Percentiles rank a stretch among this genome's conserved stretches.
phyloP scores from a whole-genome alignment of 2,797 vertebrate genomes.

The Limosa lapponica region DNA sequence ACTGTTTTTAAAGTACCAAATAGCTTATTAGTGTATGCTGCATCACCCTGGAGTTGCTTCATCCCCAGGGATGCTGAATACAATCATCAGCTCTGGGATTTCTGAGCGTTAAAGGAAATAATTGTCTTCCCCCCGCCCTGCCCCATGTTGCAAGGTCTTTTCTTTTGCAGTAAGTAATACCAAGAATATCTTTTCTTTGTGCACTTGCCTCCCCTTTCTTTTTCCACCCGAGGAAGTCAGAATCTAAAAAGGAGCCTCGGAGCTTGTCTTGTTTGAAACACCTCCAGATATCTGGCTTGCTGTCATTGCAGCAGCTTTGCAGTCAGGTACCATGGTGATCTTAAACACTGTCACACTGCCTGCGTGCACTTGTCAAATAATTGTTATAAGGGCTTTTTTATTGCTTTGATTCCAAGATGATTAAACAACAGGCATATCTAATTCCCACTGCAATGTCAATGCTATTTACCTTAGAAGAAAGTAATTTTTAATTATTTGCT shows the following conservation, averaged over 20 bases:
- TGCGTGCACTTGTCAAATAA: conserved; percentile 21
- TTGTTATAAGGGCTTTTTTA: background rate
- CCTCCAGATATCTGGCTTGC: conserved; percentile 11
- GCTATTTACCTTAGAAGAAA: background rate
- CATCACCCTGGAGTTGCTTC: background rate
- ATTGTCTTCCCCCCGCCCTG: fast-evolving
- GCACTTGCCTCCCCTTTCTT: background rate
- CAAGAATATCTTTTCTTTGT: background rate
- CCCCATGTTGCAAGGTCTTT: background rate
- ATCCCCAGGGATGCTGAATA: background rate
- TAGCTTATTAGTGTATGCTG: background rate
- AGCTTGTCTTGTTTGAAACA: background rate
- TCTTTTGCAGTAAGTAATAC: background rate
- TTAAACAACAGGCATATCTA: background rate
- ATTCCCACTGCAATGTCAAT: background rate
- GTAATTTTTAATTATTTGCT: background rate
- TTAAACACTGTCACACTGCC: conserved; percentile 12
- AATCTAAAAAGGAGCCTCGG: background rate
- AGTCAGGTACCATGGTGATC: conserved; percentile 57
- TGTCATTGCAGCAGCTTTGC: background rate
- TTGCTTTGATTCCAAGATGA: conserved; percentile 25
- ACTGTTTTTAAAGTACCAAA: background rate
- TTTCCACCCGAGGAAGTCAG: background rate
- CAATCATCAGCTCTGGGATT: background rate
- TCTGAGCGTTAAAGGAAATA: background rate